Conservation (phyloP, 2,888 invertebrate species). For the Rhagophthalmus giganteus region DNA sequence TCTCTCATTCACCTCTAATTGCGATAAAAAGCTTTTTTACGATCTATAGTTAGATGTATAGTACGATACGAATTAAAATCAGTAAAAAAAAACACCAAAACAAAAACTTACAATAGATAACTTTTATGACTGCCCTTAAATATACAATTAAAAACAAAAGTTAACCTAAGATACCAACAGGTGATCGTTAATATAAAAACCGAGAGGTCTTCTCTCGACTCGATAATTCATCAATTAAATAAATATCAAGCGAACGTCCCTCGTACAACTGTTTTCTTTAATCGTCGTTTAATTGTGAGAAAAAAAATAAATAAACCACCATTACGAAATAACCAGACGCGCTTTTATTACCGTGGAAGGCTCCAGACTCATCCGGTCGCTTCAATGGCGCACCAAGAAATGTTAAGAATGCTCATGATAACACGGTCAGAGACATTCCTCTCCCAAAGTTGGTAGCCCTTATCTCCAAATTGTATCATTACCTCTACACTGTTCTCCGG, state of each 20-base stretch:
- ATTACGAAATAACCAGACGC: conserved; percentile 22
- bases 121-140: background rate
- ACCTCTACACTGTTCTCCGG: conserved; percentile 41
- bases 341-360: conserved; percentile 19
- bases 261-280: background rate
- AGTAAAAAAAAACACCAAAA: no score
- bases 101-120: no score
- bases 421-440: conserved; percentile 32
- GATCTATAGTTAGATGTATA: no score
- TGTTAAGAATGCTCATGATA: conserved; percentile 33
- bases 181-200: no score
- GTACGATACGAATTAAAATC: no score
- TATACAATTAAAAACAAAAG: no score
- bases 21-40: no score
- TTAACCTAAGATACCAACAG: no score
- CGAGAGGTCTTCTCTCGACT: no score
- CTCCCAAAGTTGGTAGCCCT: conserved; percentile 34
- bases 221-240: background rate
- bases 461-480: conserved; percentile 36
- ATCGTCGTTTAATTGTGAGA: conserved; percentile 1
- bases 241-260: background rate
- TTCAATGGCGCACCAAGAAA: conserved; percentile 26
- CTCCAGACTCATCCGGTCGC: conserved; percentile 27
- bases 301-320: background rate
- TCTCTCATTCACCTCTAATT: no score